Evolutionary conservation across 2,113 vertebrate genomes (phyloP).

Genomic region (Capra hircus): DNA sequence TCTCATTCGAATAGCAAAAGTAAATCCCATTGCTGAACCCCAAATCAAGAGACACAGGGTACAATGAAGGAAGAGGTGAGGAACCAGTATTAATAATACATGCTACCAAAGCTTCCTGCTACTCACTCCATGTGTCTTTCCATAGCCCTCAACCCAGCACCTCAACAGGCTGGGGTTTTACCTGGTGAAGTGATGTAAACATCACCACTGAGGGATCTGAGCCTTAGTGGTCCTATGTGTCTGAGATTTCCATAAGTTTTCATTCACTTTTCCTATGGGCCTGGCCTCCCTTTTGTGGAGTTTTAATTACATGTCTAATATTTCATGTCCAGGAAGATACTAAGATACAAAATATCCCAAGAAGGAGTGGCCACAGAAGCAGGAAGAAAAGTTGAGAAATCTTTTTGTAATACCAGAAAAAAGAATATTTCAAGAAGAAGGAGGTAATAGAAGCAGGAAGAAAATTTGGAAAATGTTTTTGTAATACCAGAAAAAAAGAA

Average conservation of each 20-base stretch:
- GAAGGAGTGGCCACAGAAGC: not conserved
- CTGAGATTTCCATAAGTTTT: not conserved
- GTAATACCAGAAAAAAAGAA: not conserved
- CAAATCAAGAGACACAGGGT: not conserved
- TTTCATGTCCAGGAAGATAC: not conserved
- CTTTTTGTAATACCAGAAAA: not conserved
- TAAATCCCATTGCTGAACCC: not conserved
- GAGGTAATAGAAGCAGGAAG: not conserved
- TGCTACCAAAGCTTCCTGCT: not conserved
- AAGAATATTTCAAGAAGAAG: not conserved
- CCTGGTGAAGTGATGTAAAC: not conserved
- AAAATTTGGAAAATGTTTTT: not conserved
- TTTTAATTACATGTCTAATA: not conserved
- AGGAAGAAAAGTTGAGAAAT: not conserved
- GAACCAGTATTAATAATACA: not conserved
- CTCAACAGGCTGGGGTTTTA: not conserved
- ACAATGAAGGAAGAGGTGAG: not conserved
- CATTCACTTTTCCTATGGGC: not conserved
- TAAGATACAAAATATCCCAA: not conserved
- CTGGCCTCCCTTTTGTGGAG: not conserved
- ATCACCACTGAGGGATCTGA: not conserved
- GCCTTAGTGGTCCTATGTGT: not conserved
- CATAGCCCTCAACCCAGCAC: not conserved
- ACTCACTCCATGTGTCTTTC: not conserved
- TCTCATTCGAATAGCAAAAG: not conserved